Evolutionary conservation across 1,140 invertebrate species (phyloP).

Genomic region (Papilio helenus): DNA sequence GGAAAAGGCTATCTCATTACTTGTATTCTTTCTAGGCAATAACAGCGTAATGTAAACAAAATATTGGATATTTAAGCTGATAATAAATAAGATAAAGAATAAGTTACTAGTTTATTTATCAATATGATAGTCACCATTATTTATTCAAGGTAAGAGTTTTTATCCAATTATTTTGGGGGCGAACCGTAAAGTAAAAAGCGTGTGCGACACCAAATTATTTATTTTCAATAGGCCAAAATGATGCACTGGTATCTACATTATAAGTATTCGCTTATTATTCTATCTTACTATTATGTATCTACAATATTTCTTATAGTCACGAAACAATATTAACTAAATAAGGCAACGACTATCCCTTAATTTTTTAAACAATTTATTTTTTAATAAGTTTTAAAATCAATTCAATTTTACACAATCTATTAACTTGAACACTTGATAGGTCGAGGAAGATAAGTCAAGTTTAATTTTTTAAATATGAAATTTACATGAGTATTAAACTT

Average conservation of each 20-base stretch:
- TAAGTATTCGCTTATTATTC: constrained; percentile 77
- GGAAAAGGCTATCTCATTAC: background rate
- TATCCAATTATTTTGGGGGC: background rate
- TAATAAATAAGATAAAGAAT: too few relatives aligned
- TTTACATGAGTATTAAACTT: constrained; percentile 48
- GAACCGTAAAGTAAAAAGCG: constrained; percentile 26
- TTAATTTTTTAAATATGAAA: constrained; percentile 53
- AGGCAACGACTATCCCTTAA: constrained; percentile 81
- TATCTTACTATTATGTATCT: constrained; percentile 76
- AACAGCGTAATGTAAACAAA: too few relatives aligned
- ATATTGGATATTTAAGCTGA: too few relatives aligned
- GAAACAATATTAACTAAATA: constrained; percentile 83
- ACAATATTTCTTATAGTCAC: constrained; percentile 80
- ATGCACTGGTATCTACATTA: constrained; percentile 81
- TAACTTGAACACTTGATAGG: constrained; percentile 73
- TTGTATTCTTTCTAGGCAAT: too few relatives aligned
- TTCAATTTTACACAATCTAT: constrained; percentile 56
- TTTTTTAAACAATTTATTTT: constrained; percentile 74
- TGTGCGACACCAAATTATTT: constrained; percentile 81
- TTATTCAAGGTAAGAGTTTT: background rate
- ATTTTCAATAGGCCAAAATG: constrained; percentile 81
- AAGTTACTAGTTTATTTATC: too few relatives aligned
- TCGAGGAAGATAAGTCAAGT: constrained; percentile 60
- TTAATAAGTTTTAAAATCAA: constrained; percentile 54
- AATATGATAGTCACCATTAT: background rate